phyloP scores from a whole-genome alignment of 2,113 vertebrate species.

The Phalacrocorax aristotelis region DNA sequence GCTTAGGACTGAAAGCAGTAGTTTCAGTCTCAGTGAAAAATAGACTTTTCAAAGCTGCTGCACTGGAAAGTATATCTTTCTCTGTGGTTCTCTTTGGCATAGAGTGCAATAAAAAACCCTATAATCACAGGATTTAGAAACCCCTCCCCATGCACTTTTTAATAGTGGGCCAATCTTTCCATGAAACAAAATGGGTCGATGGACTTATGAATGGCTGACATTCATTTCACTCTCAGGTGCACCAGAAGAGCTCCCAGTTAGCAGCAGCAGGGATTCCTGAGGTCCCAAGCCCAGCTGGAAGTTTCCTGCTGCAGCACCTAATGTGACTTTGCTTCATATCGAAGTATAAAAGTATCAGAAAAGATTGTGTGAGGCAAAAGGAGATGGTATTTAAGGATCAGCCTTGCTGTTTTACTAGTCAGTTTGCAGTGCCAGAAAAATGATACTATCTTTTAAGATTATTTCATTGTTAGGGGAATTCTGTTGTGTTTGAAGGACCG shows the following conservation, averaged over 20 bases:
- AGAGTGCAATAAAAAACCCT: neutral
- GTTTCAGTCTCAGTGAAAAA: neutral
- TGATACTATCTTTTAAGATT: neutral
- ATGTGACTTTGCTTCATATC: accelerated
- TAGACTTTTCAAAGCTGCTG: neutral
- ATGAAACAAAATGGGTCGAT: neutral
- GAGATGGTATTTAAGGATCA: neutral
- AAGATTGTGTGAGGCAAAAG: neutral
- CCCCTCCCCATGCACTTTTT: neutral
- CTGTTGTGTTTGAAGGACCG: neutral
- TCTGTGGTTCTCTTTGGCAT: neutral
- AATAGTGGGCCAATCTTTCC: neutral
- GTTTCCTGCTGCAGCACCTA: neutral
- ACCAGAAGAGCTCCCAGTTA: neutral
- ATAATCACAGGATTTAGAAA: neutral
- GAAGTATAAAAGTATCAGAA: neutral
- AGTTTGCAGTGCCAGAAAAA: neutral
- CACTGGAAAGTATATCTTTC: neutral
- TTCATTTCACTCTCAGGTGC: neutral
- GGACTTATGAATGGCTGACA: neutral
- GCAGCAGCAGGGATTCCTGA: neutral
- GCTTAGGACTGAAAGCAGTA: neutral
- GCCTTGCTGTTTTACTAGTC: neutral
- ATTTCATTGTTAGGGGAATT: neutral
- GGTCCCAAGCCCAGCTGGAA: neutral